Base-by-base conservation (phyloP, 2,888 invertebrate species). In the Laspeyria flexula region DNA sequence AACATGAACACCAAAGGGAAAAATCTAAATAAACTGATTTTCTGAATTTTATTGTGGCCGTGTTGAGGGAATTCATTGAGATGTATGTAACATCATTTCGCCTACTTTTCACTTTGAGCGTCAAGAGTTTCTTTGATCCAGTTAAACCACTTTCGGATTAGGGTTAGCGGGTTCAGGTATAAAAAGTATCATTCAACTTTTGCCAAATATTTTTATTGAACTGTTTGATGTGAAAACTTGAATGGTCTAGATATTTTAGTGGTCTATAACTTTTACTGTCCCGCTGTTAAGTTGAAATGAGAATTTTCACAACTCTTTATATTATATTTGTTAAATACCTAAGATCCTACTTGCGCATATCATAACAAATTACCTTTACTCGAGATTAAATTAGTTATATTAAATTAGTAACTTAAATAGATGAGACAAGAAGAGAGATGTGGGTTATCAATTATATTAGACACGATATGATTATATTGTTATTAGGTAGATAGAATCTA, bases 161-260 rank as follows among this genome's bases (percentile, higher is more conserved):
- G 27, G 15, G 39, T 44, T 43, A 34, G 10, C 30, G 15, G 46
- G 34, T 39, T 43, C 16, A 30, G 10, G 11, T 1, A 27, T 10
- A 31, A 44, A 46, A 44, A 43, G 44, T 12, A 25, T 18, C n/a
- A 43, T 54, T 59, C 31, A 33, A 38, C 42, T 64, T 38, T 0
- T 3, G 0, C 1, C 18, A 43, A 31, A 43, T 13, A 25, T 46
- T 31, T 44, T 46, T 25, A 41, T 45, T 18, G n/a, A 31, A 16
- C 29, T 30, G n/a, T 40, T 25, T 44, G 35, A 3, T 33, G 13
- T 23, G 13, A 34, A 34, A 33, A 43, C 15, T 40, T 23, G 29
- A 44, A 35, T 34, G 7, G 10, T 11, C 13, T 35, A 12, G 13
- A 29, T 5, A n/a, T 43, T 3, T 18, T 18, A 29, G 12, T 43